phyloP scores from a whole-genome alignment of 2,888 invertebrate species.

The Epistrophe grossulariae region DNA sequence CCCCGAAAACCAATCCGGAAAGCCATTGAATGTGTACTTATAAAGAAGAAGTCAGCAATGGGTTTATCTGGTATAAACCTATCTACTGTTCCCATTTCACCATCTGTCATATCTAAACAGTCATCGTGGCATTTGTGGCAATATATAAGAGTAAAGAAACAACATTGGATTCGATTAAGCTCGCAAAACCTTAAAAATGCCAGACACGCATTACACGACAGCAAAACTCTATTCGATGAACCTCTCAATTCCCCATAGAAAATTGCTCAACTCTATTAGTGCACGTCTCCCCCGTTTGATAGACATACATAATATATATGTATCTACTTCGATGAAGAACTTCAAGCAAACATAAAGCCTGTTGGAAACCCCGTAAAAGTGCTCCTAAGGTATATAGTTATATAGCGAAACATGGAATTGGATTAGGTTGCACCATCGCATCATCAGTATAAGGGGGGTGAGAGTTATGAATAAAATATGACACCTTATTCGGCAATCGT shows the following conservation, averaged over 20 bases:
- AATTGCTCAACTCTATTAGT: constrained; percentile 75
- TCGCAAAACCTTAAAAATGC: constrained; percentile 74
- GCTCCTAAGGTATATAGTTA: constrained; percentile 11
- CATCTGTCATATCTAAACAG: constrained; percentile 55
- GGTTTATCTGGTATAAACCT: not conserved
- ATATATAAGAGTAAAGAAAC: not conserved
- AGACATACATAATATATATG: too few species aligned
- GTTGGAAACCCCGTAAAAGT: constrained; percentile 60
- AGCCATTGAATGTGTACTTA: constrained; percentile 33
- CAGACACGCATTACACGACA: constrained; percentile 74
- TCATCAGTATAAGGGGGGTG: constrained; percentile 36
- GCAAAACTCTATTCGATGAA: constrained; percentile 37
- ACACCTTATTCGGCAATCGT: constrained; percentile 63
- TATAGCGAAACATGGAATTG: constrained; percentile 57
- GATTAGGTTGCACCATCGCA: constrained; percentile 56
- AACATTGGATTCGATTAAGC: constrained; percentile 65
- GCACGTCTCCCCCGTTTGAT: constrained; percentile 56
- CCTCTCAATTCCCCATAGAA: constrained; percentile 70
- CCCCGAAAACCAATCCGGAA: constrained; percentile 69
- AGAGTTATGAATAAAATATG: constrained; percentile 75
- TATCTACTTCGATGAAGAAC: not conserved
- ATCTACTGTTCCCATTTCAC: constrained; percentile 42
- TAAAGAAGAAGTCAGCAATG: constrained; percentile 27
- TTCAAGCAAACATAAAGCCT: not conserved
- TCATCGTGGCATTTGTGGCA: constrained; percentile 28